Evolutionary conservation across 2,113 vertebrate genomes (phyloP), one percentile per base, ranked within the genome.

Genomic region (Cavia porcellus): DNA sequence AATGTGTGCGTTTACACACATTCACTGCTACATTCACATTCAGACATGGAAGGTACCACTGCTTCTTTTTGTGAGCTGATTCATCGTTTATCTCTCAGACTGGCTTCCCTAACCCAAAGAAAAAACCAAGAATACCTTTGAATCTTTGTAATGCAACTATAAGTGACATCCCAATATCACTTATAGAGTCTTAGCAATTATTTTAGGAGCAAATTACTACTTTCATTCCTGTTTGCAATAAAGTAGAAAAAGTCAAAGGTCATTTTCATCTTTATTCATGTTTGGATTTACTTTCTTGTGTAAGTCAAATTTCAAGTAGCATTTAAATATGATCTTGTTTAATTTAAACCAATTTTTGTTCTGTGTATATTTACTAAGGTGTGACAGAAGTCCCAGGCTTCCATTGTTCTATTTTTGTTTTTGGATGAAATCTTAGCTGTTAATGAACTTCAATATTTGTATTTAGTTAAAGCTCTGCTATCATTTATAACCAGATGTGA

Each of bases 401-500:
- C 75, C 72, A 55, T 66, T 82, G 86, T 92, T 94, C 86, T 96
- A 80, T 68, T 97, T 96, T 82, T 68, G 70, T 55, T 96, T 98
- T 97, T 74, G 81, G 77, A 86, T 92, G 70, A 92, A 98, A 97
- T 85, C 90, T 96, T 98, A 75, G 72, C 59, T 97, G 61, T 97
- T 95, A 97, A 98, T 96, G 96, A 97, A 96, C 92, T 97, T 95
- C 82, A 90, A 92, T 97, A 97, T 98, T 98, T 98, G 94, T 96
- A 94, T 96, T 97, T 97, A 96, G 96, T 92, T 96, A 97, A 97
- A 97, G 86, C 90, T 94, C 90, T 97, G 88, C 90, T 93, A 96
- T 97, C 97, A 96, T 98, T 97, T 98, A 95, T 98, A 97, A 97
- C 94, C 92, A 97, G 95, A 97, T 92, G 96, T 97, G 94, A 96